Base-by-base conservation (phyloP, 1,140 invertebrate species). In the Dinoponera quadriceps region DNA sequence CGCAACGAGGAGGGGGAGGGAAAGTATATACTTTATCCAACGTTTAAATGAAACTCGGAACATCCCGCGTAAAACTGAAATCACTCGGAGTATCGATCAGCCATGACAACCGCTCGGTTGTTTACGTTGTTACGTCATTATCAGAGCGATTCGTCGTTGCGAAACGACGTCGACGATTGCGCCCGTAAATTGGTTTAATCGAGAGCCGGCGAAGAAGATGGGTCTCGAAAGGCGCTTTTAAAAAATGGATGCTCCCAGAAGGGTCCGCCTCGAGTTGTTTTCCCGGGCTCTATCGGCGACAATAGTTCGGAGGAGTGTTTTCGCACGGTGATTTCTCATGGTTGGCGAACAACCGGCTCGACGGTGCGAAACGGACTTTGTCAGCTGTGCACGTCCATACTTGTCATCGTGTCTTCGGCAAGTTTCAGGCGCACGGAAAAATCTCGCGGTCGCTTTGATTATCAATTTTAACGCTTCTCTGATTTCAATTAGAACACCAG, bases 401-500 rank as follows among this genome's bases (percentile, higher is more conserved):
- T 57, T 69, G 68, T 57, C 16, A 44, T 3, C 14, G 7, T 18
- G 49, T 44, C 20, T 78, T 18, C 18, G 13, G 3, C 49, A 20
- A 20, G 59, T 29, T n/a, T n/a, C n/a, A n/a, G n/a, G n/a, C 25
- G 33, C 4, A 44, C n/a, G 22, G 3, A 69, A 33, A 18, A 18
- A 20, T 2, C 27, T 22, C 22, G 29, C 7, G 25, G 13, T 55
- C 29, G 7, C 18, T 69, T 48, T 48, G 51, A 57, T 57, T 69
- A 69, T 69, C 75, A 69, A 69, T 69, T 78, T 44, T 69, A 38
- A 44, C 7, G 22, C 65, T 27, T 7, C 16, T 68, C 51, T 51
- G 18, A 69, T 69, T 78, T 78, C 63, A 78, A 78, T 78, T 69
- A n/a, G n/a, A 44, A 29, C 20, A 51, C 18, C 33, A 29, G 54